phyloP scores from a whole-genome alignment of 2,113 vertebrate genomes.

The Odocoileus virginianus region DNA sequence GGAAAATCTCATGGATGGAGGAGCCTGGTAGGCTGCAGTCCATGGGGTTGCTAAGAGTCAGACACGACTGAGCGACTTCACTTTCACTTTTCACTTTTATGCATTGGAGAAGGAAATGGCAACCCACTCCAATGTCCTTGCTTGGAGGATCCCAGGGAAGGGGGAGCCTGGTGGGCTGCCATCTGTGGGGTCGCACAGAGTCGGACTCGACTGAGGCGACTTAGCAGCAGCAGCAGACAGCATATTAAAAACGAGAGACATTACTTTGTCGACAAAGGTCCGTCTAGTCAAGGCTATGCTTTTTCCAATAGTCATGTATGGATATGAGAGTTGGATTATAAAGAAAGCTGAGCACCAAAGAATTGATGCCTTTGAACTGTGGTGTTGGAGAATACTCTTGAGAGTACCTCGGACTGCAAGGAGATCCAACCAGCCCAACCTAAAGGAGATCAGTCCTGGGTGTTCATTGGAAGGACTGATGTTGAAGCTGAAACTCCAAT shows the following conservation, averaged over 20 bases:
- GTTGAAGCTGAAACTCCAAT: background rate
- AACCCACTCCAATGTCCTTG: too few species aligned
- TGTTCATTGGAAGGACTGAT: background rate
- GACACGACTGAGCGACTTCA: too few species aligned
- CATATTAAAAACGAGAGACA: background rate
- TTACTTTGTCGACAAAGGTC: background rate
- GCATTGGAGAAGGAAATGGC: too few species aligned
- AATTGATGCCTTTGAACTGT: background rate
- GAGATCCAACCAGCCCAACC: background rate
- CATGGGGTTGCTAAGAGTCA: too few species aligned
- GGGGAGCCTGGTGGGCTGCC: too few species aligned
- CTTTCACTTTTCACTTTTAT: too few species aligned
- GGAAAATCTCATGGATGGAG: too few species aligned
- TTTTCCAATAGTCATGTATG: background rate
- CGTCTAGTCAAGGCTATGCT: background rate
- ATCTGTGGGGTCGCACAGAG: too few species aligned
- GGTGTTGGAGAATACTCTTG: background rate
- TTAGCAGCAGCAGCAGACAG: background rate
- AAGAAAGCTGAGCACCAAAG: background rate
- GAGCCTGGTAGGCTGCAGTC: too few species aligned
- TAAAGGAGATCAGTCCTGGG: background rate
- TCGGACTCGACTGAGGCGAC: fast-evolving
- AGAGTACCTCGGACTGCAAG: background rate
- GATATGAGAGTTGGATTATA: background rate
- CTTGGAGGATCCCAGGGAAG: too few species aligned